A percentile compares a stretch with the other conserved stretches of the same genome.
These are phyloP conservation scores for Manis pentadactyla DNA, from an alignment of 2,797 vertebrate genomes.

Conservation along the genomic window DNA sequence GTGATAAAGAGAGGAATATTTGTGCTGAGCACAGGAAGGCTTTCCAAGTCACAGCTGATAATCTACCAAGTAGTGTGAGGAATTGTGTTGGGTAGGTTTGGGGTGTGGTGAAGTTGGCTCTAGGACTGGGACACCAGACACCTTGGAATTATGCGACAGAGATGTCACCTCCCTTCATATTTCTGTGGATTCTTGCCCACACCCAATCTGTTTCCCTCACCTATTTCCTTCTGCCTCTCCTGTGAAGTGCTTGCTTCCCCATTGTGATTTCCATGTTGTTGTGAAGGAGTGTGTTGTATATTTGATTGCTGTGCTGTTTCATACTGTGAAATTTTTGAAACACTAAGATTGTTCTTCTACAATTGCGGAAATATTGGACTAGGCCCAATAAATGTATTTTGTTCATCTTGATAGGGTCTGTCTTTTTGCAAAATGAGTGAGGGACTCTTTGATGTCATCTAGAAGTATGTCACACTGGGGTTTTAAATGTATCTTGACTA, in stretches of 20 bases:
- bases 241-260: background rate
- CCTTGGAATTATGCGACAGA: background rate
- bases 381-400: background rate
- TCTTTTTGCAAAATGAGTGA: background rate
- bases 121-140: background rate
- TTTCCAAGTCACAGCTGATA: background rate
- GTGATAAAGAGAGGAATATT: background rate
- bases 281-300: background rate
- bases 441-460: background rate
- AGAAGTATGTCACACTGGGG: background rate
- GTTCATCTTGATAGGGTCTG: background rate
- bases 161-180: conserved; percentile 1
- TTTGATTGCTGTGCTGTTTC: background rate
- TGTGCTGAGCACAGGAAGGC: background rate
- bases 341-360: background rate
- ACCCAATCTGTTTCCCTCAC: conserved; percentile 9
- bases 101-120: background rate
- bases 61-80: background rate
- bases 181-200: conserved; percentile 23
- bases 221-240: conserved; percentile 34
- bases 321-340: background rate
- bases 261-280: conserved; percentile 52
- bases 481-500: conserved; percentile 1
- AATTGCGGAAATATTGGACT: background rate
- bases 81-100: background rate